phyloP scores from a whole-genome alignment of 2,113 vertebrate species.

The Heptranchias perlo region DNA sequence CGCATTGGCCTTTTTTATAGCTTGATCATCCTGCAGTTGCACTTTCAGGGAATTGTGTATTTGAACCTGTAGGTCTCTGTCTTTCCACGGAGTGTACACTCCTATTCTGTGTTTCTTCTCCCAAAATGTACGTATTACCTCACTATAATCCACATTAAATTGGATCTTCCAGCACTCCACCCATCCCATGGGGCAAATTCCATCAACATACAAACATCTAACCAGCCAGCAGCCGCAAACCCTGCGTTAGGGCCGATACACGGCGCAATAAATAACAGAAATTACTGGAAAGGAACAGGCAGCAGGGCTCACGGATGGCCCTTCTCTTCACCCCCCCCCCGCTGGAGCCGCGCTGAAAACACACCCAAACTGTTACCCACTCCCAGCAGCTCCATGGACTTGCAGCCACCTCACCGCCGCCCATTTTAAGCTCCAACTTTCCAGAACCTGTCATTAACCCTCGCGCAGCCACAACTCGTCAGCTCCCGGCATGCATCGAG shows the following conservation, averaged over 20 bases:
- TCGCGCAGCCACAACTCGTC: neutral
- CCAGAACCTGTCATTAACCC: neutral
- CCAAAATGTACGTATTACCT: neutral
- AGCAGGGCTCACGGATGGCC: too few relatives aligned
- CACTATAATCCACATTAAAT: neutral
- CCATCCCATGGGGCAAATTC: neutral
- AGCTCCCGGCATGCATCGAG: neutral
- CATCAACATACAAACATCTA: neutral
- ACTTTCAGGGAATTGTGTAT: neutral
- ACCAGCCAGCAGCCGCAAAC: neutral
- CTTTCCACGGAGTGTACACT: neutral
- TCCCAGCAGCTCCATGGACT: neutral
- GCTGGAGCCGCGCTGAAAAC: too few relatives aligned
- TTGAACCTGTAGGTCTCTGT: neutral
- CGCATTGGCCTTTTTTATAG: neutral
- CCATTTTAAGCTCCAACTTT: neutral
- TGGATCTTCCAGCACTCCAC: neutral
- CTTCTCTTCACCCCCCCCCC: too few relatives aligned
- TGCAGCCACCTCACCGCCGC: neutral
- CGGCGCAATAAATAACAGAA: neutral
- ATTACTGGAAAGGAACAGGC: neutral
- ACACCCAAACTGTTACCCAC: neutral
- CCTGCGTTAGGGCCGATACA: neutral
- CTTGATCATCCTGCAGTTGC: neutral
- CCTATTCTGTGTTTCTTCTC: neutral